Evolutionary conservation across 2,888 invertebrate species (phyloP), one percentile per base, ranked within the genome.

Genomic region (Lasioglossum morio): DNA sequence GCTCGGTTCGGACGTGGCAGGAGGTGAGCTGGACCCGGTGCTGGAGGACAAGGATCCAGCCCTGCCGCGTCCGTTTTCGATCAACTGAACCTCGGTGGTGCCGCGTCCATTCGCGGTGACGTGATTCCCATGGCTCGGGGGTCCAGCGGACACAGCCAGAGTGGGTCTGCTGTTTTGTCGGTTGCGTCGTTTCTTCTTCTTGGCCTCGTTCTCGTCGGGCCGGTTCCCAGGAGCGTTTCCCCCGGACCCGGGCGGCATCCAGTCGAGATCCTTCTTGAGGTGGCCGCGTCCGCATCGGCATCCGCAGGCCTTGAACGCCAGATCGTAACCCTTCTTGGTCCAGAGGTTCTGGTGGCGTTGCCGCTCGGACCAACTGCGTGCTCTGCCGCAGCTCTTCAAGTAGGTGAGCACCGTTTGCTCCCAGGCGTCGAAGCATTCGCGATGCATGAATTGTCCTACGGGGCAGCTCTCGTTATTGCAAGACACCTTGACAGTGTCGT

Each of bases 241-340:
- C 1, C 95, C 96, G 74, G 96, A 96, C 19, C 96, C 96, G 60
- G 98, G 97, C 79, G 98, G 97, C 93, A 97, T 96, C 98, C 99
- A 99, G 95, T 99, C 98, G 77, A 99, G 96, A 95, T 99, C 99
- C 95, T 99, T 99, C 94, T 98, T 98, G 92, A 99, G 95, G 94
- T 99, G 99, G 10, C 99, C 99, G 48, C 98, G 96, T 4, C 98
- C 98, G 95, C 99, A 99, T 88, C 98, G 97, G 96, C 99, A 99
- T 66, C 98, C 98, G 96, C 99, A 99, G 12, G 98, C 98, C 93
- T 99, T 99, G 95, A 98, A 99, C 12, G 99, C 99, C 95, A 99
- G 95, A 95, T 99, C 99, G 96, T 99, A 99, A 79, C 99, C 99
- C 95, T 99, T 99, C 95, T 99, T 99, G 81, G 99, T 99, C 99